phyloP scores from a whole-genome alignment of 2,888 invertebrate species.

The Cerceris ruficornis region DNA sequence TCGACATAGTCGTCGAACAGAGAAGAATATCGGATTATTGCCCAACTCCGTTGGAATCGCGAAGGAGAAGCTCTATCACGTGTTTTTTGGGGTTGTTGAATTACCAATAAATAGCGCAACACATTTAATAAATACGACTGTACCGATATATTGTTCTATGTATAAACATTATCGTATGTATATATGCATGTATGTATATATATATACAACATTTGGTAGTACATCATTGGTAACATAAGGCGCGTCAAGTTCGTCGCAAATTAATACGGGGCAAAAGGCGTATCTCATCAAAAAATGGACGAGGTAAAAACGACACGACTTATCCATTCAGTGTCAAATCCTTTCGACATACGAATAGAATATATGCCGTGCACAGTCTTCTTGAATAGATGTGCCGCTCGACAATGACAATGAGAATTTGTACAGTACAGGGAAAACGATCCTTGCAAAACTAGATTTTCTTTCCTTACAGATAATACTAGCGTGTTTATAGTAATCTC shows the following conservation, averaged over 20 bases:
- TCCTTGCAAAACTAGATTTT: conserved; percentile 51
- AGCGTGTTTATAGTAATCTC: conserved; percentile 25
- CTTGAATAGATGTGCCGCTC: conserved; percentile 1
- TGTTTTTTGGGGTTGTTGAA: conserved; percentile 26
- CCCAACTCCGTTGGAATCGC: conserved; percentile 4
- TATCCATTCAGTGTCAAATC: conserved; percentile 50
- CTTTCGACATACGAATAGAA: conserved; percentile 21
- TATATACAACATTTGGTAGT: conserved; percentile 72
- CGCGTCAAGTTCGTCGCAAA: conserved; percentile 49
- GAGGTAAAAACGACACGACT: conserved; percentile 11
- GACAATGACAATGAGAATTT: conserved; percentile 36
- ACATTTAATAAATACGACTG: conserved; percentile 71
- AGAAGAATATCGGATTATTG: neutral
- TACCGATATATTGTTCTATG: conserved; percentile 67
- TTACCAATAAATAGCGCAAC: conserved; percentile 43
- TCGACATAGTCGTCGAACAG: too few species aligned
- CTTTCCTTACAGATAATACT: conserved; percentile 35
- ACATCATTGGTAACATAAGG: conserved; percentile 70
- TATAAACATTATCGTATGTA: conserved; percentile 52
- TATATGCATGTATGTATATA: too few species aligned
- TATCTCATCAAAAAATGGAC: conserved; percentile 36
- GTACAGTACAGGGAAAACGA: conserved; percentile 33
- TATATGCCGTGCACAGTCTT: neutral
- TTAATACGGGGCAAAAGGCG: conserved; percentile 42
- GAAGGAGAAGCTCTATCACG: neutral